Evolutionary conservation across 2,797 vertebrate genomes (phyloP).

Genomic region (Chelidonichthys spinosus): DNA sequence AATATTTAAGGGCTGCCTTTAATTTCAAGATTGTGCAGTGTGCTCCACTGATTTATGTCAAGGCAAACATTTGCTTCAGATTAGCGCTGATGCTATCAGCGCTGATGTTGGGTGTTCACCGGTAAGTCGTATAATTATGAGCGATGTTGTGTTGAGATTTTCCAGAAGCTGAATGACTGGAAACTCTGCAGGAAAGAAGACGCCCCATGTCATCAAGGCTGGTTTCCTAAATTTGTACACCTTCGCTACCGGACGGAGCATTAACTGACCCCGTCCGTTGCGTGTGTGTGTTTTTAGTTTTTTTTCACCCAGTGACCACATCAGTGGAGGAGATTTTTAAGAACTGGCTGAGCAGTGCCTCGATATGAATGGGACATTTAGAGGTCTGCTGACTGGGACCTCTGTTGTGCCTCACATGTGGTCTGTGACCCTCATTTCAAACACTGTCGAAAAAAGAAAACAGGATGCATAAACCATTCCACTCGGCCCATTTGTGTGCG

Average conservation of each 20-base stretch:
- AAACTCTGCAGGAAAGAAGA: slow-evolving; percentile 65
- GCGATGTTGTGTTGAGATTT: slow-evolving; percentile 69
- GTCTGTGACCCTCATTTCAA: slow-evolving; percentile 78
- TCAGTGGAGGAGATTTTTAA: slow-evolving; percentile 73
- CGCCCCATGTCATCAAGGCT: slow-evolving; percentile 60
- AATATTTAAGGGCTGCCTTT: slow-evolving; percentile 47
- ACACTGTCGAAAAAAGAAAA: slow-evolving; percentile 72
- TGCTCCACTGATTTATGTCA: slow-evolving; percentile 37
- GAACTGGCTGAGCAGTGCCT: slow-evolving; percentile 51
- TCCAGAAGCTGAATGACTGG: slow-evolving; percentile 74
- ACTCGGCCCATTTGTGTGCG: slow-evolving; percentile 60
- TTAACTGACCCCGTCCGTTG: slow-evolving; percentile 72
- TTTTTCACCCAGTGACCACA: slow-evolving; percentile 73
- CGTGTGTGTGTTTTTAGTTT: slow-evolving; percentile 22
- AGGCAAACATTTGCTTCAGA: slow-evolving; percentile 76
- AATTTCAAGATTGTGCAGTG: slow-evolving; percentile 43
- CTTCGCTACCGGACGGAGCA: slow-evolving; percentile 62
- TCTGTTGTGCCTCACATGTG: slow-evolving; percentile 82
- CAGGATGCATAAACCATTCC: slow-evolving; percentile 69
- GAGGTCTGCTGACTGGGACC: slow-evolving; percentile 76
- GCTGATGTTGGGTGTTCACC: slow-evolving; percentile 52
- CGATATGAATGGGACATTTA: slow-evolving; percentile 82
- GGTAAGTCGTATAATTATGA: slow-evolving; percentile 62
- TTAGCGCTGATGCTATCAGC: slow-evolving; percentile 62
- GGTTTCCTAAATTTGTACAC: slow-evolving; percentile 78